These are phyloP conservation scores for Bubo scandiacus DNA, from an alignment of 2,113 vertebrate genomes.

Conservation along the genomic window DNA sequence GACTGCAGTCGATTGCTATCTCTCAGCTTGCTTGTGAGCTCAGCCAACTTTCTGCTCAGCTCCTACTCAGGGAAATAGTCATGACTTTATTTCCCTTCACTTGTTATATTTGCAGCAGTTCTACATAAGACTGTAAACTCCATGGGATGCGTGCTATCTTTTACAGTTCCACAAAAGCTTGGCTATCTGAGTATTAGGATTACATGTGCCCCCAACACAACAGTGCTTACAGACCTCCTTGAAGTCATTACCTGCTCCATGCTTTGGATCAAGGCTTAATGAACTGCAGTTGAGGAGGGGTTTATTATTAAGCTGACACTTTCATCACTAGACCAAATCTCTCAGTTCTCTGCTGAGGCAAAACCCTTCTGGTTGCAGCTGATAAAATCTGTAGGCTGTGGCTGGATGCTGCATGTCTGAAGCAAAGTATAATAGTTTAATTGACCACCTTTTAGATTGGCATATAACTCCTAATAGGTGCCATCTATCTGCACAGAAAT, in stretches of 20 bases:
- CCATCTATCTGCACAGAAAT: background rate
- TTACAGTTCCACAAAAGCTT: background rate
- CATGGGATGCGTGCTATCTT: background rate
- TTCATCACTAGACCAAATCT: background rate
- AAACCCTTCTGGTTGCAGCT: background rate
- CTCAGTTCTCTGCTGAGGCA: background rate
- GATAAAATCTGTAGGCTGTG: background rate
- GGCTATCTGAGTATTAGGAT: background rate
- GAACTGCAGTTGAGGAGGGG: background rate
- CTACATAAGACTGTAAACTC: background rate
- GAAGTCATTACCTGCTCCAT: background rate
- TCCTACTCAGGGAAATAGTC: background rate
- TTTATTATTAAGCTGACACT: background rate
- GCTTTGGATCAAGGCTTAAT: background rate
- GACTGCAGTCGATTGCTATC: background rate
- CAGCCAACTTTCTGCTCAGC: background rate
- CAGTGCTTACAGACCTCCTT: background rate
- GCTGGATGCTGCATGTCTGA: background rate
- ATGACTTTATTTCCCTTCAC: accelerated
- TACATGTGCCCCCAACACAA: background rate
- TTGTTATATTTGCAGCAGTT: background rate
- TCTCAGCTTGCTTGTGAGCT: background rate
- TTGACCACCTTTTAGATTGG: background rate
- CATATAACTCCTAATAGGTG: background rate
- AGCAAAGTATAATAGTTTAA: background rate